Evolutionary conservation across 1,140 invertebrate genomes (phyloP), one percentile per base, ranked within the genome.

Genomic region (Bombus polaris): DNA sequence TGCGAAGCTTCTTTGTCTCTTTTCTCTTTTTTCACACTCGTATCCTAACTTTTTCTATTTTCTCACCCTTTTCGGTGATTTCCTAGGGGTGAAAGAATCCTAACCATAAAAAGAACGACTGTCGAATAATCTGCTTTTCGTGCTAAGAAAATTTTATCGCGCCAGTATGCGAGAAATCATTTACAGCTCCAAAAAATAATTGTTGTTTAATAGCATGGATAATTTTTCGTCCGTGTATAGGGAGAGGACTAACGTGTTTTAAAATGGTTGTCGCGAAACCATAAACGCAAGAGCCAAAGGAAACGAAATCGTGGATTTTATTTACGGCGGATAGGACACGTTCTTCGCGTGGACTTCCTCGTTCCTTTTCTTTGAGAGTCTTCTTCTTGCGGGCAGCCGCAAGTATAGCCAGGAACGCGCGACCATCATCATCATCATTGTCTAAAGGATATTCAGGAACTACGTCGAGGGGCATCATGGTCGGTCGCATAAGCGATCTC

Each of bases 401-500:
- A 89, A 89, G 87, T 71, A 86, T 81, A 71, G 59, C 59, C 65
- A n/a, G 22, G n/a, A 62, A 89, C 68, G 87, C 71, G 85, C 62
- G 79, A 73, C 78, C 77, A 71, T 82, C 82, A 44, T 73, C 86
- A 65, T 72, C 86, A 59, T 79, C 76, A 44, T 88, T 85, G 70
- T 82, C 78, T 62, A 81, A 88, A 81, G 77, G 85, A 83, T 87
- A 85, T 89, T 87, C 88, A 83, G 81, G 83, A 91, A 91, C 83
- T 85, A 77, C 76, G 85, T 86, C 66, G 78, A 88, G 78, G 62
- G 76, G 76, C 81, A 85, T 89, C 90, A 86, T 90, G 87, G 71
- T 74, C 73, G 77, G 72, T 78, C 86, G 90, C 86, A 92, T 88
- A 88, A 87, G 79, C 91, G 90, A 92, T 91, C 87, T 87, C 81